A percentile compares a stretch with the other conserved stretches of the same genome.
phyloP scores from a whole-genome alignment of 2,113 vertebrate species.

The Ophiodon elongatus region DNA sequence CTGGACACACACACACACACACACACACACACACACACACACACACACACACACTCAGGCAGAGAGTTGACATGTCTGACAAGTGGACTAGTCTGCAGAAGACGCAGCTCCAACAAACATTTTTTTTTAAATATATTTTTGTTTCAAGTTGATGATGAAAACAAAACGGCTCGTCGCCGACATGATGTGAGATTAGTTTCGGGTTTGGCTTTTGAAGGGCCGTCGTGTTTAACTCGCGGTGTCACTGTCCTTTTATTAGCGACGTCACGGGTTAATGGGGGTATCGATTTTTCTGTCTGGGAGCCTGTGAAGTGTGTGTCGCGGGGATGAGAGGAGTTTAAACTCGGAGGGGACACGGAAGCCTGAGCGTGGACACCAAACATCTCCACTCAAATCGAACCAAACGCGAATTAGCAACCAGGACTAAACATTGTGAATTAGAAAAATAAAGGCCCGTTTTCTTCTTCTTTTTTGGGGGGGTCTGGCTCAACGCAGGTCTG shows the following conservation, averaged over 20 bases:
- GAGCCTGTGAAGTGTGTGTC: constrained; percentile 36
- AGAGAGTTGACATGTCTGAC: constrained; percentile 26
- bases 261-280: constrained; percentile 75
- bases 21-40: constrained; percentile 12
- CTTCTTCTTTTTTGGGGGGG: too few species aligned
- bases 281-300: constrained; percentile 75
- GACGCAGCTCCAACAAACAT: constrained; percentile 11
- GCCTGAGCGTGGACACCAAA: not conserved
- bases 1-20: constrained; percentile 38
- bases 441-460: not conserved
- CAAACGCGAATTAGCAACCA: not conserved
- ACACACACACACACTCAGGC: constrained; percentile 4
- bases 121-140: not conserved
- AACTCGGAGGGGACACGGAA: constrained; percentile 9
- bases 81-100: constrained; percentile 17
- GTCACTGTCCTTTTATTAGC: constrained; percentile 74
- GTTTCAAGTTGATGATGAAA: constrained; percentile 10
- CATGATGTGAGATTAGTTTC: constrained; percentile 35
- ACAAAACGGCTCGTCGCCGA: constrained; percentile 50
- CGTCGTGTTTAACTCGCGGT: constrained; percentile 52
- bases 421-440: not conserved
- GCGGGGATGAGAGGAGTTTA: constrained; percentile 33
- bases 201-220: constrained; percentile 23
- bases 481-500: not conserved
- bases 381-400: not conserved